Conservation (phyloP, 2,888 invertebrate species). For the Cantharis flavilabris region DNA sequence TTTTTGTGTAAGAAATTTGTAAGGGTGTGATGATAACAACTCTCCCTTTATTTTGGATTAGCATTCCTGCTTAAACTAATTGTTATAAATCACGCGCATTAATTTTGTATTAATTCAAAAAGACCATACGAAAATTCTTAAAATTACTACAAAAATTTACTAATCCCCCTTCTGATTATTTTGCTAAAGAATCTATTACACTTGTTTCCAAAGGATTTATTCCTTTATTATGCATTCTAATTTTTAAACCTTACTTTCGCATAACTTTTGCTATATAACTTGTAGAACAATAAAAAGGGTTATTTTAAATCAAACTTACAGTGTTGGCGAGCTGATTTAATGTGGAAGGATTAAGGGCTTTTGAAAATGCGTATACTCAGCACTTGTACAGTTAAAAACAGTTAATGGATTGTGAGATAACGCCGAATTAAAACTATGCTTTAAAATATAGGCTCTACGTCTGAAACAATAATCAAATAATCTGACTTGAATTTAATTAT, state of each 20-base stretch:
- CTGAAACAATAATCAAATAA: neutral
- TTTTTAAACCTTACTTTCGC: neutral
- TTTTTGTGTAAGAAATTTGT: slow-evolving; percentile 17
- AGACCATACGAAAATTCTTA: neutral
- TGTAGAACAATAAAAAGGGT: neutral
- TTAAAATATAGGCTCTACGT: neutral
- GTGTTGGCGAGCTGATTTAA: neutral
- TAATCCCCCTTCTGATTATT: neutral
- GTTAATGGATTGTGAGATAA: neutral
- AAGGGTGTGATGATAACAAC: slow-evolving; percentile 16
- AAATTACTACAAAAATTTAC: neutral
- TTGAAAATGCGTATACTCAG: neutral
- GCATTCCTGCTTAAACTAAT: slow-evolving; percentile 8
- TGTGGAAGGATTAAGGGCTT: neutral
- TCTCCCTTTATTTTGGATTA: slow-evolving; percentile 10
- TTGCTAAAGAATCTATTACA: neutral
- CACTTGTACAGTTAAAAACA: neutral
- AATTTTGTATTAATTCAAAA: neutral
- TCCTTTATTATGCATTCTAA: neutral
- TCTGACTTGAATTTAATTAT: neutral
- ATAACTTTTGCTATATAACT: neutral
- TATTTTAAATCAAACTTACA: neutral
- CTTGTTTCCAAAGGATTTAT: neutral
- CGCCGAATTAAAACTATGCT: neutral
- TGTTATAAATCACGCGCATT: slow-evolving; percentile 9